These are phyloP conservation scores for Graptemys geographica DNA, from an alignment of 2,797 vertebrate species.

Conservation along the genomic window DNA sequence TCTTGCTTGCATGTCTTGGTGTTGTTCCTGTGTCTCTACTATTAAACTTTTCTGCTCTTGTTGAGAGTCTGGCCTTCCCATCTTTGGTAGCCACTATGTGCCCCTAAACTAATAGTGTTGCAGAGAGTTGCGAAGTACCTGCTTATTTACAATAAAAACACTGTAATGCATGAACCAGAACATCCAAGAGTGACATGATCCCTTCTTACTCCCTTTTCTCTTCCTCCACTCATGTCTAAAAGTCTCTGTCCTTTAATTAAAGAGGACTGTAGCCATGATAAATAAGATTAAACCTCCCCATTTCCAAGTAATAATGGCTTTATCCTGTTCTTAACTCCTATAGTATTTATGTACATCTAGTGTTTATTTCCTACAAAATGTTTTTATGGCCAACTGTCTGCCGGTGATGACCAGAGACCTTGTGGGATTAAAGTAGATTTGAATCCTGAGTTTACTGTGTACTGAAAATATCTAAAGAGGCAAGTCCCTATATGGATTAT, in stretches of 20 bases:
- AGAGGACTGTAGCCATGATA: background rate
- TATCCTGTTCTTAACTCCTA: rapidly evolving
- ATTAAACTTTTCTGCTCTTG: background rate
- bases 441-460: background rate
- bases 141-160: rapidly evolving
- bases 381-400: background rate
- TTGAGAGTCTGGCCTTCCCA: background rate
- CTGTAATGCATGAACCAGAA: background rate
- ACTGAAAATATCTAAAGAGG: background rate
- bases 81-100: rapidly evolving
- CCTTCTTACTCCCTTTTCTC: background rate
- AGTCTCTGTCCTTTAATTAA: background rate
- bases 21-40: background rate
- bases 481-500: background rate
- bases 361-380: background rate
- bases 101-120: rapidly evolving
- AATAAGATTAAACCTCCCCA: background rate
- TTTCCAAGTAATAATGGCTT: background rate
- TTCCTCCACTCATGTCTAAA: background rate
- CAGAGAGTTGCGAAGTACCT: background rate
- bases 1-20: background rate
- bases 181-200: background rate
- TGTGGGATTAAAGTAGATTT: background rate
- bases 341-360: background rate
- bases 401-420: background rate